phyloP scores from a whole-genome alignment of 2,113 vertebrate genomes.

The Copsychus sechellarum region DNA sequence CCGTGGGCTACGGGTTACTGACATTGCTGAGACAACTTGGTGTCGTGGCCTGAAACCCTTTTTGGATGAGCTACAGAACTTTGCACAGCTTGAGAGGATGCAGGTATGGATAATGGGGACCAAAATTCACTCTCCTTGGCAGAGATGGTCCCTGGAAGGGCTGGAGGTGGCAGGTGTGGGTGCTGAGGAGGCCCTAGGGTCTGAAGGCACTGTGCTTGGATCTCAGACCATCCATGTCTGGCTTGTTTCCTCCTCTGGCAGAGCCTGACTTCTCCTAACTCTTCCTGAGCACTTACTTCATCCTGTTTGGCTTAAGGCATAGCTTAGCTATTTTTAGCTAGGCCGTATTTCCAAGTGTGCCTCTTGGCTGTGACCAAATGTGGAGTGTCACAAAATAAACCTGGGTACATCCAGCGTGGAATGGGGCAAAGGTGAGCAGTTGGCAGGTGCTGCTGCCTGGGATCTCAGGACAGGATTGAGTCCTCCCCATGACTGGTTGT shows the following conservation, averaged over 20 bases:
- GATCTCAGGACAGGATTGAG: not conserved
- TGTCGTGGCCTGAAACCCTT: not conserved
- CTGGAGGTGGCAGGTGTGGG: not conserved
- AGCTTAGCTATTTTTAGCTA: not conserved
- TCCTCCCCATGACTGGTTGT: not conserved
- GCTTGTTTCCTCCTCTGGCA: not conserved
- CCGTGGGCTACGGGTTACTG: not conserved
- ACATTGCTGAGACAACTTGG: not conserved
- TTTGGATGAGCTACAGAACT: not conserved
- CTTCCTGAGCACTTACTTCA: not conserved
- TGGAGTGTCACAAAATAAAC: not conserved
- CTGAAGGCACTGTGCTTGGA: not conserved
- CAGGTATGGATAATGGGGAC: not conserved
- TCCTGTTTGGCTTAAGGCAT: not conserved
- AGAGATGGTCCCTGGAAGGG: not conserved
- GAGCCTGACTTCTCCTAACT: not conserved
- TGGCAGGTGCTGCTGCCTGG: not conserved
- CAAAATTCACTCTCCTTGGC: not conserved
- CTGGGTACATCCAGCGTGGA: accelerated
- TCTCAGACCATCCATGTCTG: not conserved
- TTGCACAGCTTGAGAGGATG: not conserved
- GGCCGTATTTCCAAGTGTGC: not conserved
- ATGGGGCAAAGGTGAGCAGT: not conserved
- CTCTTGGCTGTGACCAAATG: not conserved
- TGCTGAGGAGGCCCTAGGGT: not conserved